Conservation (phyloP, 2,113 vertebrate species). For the Neomonachus schauinslandi region DNA sequence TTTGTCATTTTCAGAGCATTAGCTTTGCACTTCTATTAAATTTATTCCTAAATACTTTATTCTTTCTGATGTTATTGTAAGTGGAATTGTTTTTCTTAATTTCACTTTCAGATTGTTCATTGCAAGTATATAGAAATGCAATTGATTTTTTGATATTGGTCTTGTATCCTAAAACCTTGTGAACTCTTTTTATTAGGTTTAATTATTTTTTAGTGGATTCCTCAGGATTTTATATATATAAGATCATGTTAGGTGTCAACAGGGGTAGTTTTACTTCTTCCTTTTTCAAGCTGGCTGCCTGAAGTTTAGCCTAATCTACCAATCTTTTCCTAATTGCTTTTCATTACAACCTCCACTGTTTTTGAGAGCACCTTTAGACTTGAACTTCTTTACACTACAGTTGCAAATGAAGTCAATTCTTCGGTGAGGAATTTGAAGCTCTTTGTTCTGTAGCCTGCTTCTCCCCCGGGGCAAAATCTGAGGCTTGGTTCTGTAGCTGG, state of each 20-base stretch:
- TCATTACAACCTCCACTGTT: neutral
- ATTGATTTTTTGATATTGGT: neutral
- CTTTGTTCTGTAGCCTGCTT: neutral
- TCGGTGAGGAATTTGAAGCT: neutral
- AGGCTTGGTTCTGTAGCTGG: neutral
- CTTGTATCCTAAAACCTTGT: neutral
- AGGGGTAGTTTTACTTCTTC: neutral
- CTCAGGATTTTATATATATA: neutral
- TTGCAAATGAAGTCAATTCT: neutral
- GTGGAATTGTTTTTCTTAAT: neutral
- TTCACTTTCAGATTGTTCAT: neutral
- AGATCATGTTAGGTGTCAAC: neutral
- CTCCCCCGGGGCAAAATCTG: neutral
- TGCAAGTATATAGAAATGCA: neutral
- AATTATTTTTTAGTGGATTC: neutral
- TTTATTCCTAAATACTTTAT: neutral
- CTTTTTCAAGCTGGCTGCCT: neutral
- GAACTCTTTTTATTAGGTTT: neutral
- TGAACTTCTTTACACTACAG: neutral
- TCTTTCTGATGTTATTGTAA: neutral
- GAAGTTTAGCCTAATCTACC: neutral
- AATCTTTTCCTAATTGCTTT: neutral
- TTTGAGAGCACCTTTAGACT: neutral
- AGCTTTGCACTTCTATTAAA: neutral
- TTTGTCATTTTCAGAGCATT: neutral